Evolutionary conservation across 2,113 vertebrate species (phyloP), one percentile per base, ranked within the genome.

Genomic region (Marcusenius ussheri): DNA sequence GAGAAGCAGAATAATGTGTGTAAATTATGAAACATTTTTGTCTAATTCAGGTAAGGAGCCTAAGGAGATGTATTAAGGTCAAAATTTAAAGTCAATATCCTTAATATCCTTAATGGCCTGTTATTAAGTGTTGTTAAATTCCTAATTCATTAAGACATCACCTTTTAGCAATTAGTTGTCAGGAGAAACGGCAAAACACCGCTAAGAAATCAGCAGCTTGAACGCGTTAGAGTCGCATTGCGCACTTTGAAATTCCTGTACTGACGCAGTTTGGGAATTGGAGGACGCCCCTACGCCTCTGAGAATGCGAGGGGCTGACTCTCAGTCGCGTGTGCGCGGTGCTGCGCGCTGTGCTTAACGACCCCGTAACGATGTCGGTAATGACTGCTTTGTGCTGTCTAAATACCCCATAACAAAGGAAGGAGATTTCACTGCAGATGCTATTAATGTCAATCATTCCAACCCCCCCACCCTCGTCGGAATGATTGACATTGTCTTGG

Each of bases 401-500:
- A 50, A 89, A 89, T 74, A 89, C n/a, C 39, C 10, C 31, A 42
- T 27, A 80, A 89, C 66, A 80, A 89, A 51, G 27, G 62, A 47
- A 89, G 88, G 70, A 3, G 66, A 31, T 89, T 89, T 21, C 62
- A n/a, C 42, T 47, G 21, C 39, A 88, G 62, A 88, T 56, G 39
- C 58, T 88, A 11, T 70, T 46, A 42, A 42, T 47, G 70, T 80
- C 88, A 51, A 31, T 66, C 27, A 46, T 46, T 45, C 6, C 24
- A 49, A n/a, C 49, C 27, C 31, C 47, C 49, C 15, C 70, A 35
- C 70, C 77, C 80, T 24, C 24, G 31, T 58, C 42, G 74, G 70
- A 89, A 89, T 84, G 89, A 56, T 47, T 84, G 39, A 80, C 50
- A 84, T 56, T 84, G 31, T 53, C 85, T 84, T 84, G 17, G 83